Conservation (phyloP, 2,888 invertebrate genomes). For the Eubasilissa splendida region DNA sequence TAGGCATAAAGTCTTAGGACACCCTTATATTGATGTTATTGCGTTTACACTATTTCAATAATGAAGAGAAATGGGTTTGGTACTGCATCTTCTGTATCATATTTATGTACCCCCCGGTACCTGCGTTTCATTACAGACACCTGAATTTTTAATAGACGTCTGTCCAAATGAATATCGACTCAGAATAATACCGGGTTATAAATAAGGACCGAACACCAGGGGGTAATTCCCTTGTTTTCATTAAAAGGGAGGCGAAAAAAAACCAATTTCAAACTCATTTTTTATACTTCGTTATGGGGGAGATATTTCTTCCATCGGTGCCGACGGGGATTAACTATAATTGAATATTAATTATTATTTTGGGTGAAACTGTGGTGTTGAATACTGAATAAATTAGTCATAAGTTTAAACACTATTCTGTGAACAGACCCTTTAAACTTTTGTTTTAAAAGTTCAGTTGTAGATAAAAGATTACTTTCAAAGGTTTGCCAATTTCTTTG, state of each 20-base stretch:
- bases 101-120: neutral
- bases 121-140: slow-evolving; percentile 11
- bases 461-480: too few relatives aligned
- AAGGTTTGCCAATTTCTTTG: too few relatives aligned
- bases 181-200: slow-evolving; percentile 40
- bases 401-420: neutral
- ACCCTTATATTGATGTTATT: neutral
- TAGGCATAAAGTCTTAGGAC: too few relatives aligned
- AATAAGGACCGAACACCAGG: slow-evolving; percentile 29
- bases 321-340: slow-evolving; percentile 50
- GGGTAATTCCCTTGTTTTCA: slow-evolving; percentile 47
- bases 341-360: slow-evolving; percentile 54
- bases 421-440: neutral
- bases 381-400: slow-evolving; percentile 20
- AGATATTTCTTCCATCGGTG: slow-evolving; percentile 51
- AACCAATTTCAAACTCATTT: slow-evolving; percentile 50
- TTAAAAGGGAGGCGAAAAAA: slow-evolving; percentile 48
- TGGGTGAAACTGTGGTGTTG: slow-evolving; percentile 24
- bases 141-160: slow-evolving; percentile 19
- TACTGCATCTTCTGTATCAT: slow-evolving; percentile 10
- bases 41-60: slow-evolving; percentile 9
- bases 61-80: neutral
- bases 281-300: slow-evolving; percentile 50
- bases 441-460: neutral
- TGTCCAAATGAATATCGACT: slow-evolving; percentile 21